Conservation (phyloP, 2,113 vertebrate genomes). For the Vulpes ferrilata region DNA sequence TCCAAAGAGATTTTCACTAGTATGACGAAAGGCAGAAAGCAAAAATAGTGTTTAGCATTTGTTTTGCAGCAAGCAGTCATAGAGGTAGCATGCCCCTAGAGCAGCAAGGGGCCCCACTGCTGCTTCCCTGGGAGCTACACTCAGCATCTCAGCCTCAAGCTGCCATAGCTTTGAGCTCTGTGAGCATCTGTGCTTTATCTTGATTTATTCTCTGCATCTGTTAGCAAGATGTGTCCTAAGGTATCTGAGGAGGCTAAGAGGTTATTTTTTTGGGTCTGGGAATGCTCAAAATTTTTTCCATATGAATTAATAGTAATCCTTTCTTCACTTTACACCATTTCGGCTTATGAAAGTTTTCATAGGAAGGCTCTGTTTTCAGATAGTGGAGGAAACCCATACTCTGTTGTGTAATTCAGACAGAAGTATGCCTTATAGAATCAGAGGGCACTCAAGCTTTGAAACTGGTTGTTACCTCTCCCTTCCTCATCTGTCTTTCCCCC, state of each 20-base stretch:
- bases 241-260: not conserved
- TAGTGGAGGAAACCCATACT: not conserved
- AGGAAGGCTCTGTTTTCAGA: not conserved
- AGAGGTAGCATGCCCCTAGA: not conserved
- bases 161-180: not conserved
- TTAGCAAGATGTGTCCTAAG: not conserved
- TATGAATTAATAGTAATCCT: not conserved
- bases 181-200: not conserved
- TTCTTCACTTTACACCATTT: not conserved
- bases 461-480: not conserved
- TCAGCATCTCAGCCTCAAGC: not conserved
- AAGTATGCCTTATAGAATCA: slow-evolving; percentile 37
- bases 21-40: not conserved
- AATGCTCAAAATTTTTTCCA: not conserved
- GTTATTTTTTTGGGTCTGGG: not conserved
- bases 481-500: slow-evolving; percentile 28
- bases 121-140: not conserved
- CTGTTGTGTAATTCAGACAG: not conserved
- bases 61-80: not conserved
- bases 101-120: not conserved
- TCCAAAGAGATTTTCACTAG: not conserved
- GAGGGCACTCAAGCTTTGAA: slow-evolving; percentile 58
- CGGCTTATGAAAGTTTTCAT: not conserved
- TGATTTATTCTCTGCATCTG: not conserved
- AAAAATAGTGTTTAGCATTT: not conserved